Percentiles rank a stretch among this genome's conserved stretches.
Conservation (phyloP, 1,140 invertebrate species). For the Heterodera carotae region DNA sequence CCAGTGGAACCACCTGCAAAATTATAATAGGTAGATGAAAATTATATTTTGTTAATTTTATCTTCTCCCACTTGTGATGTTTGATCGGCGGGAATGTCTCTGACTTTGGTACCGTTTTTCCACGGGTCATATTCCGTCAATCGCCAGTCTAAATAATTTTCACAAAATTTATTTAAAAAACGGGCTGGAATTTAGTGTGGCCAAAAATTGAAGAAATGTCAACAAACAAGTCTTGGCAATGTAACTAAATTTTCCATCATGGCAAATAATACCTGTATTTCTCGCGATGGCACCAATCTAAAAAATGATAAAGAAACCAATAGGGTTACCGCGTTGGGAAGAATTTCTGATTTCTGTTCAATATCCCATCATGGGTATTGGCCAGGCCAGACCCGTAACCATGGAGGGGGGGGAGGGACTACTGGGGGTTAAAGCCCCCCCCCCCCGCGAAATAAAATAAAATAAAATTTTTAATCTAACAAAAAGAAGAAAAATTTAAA, state of each 20-base stretch:
- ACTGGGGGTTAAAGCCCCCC: no score
- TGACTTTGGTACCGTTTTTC: slow-evolving; percentile 63
- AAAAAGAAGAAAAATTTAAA: no score
- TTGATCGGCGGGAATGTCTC: slow-evolving; percentile 52
- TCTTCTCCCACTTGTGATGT: slow-evolving; percentile 37
- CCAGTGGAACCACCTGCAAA: slow-evolving; percentile 85
- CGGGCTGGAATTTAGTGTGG: neutral
- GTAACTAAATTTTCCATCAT: slow-evolving; percentile 20
- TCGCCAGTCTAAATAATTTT: slow-evolving; percentile 51
- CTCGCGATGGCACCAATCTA: slow-evolving; percentile 89
- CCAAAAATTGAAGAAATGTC: neutral
- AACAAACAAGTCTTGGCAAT: neutral
- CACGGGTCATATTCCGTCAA: slow-evolving; percentile 61
- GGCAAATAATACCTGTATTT: slow-evolving; percentile 90
- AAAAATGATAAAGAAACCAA: no score
- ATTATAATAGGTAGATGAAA: slow-evolving; percentile 56
- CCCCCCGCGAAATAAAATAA: no score
- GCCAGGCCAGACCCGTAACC: no score
- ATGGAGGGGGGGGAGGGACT: no score
- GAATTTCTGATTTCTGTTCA: no score
- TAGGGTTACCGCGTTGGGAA: no score
- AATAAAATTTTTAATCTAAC: no score
- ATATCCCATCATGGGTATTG: no score
- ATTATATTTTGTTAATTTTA: slow-evolving; percentile 75
- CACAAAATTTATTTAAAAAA: neutral